These are phyloP conservation scores for pig (Sus scrofa) DNA, from an alignment of 2,113 vertebrate species.

Conservation along the genomic window T2T-Sscrofa CM000818.6:61193001-61193500, in stretches of 20 bases:
- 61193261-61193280: background rate
- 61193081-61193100: accelerated
- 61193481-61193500: background rate
- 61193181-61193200: background rate
- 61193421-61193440: background rate
- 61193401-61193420: background rate
- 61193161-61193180: background rate
- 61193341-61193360: background rate
- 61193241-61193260: background rate
- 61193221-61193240: background rate
- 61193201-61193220: background rate
- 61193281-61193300: background rate
- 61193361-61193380: background rate
- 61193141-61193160: background rate
- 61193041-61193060: accelerated
- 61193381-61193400: background rate
- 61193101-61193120: background rate
- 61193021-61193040: background rate
- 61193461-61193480: no score
- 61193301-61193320: background rate
- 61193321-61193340: background rate
- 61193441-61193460: accelerated
- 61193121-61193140: background rate
- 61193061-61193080: background rate
- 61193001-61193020: background rate